Evolutionary conservation across 2,113 vertebrate genomes (phyloP), one percentile per base, ranked within the genome.

Genomic region (Carettochelys insculpta): DNA sequence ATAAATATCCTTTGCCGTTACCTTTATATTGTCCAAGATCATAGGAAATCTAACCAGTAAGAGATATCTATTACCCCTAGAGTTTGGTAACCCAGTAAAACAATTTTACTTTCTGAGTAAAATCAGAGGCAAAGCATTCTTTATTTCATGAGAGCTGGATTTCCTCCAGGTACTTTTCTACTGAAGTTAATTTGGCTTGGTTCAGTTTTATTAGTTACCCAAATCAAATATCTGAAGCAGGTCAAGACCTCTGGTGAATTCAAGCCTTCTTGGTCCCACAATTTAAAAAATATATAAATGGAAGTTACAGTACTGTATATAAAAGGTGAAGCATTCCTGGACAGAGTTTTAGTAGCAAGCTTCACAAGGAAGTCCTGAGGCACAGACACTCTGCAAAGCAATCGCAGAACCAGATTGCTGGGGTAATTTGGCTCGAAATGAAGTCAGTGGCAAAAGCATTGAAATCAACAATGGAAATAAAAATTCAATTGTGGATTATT

Each of bases 151-250:
- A 92, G 87, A 85, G n/a, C 12, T 94, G 87, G n/a, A 12, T 90
- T 92, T 91, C 92, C 58, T 94, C 88, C 20, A 22, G 82, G 47
- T 86, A 19, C 83, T 92, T 92, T 87, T 31, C 77, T 92, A 10
- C 82, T 86, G 31, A 56, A 86, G 65, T 65, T 95, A 83, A 95
- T 94, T 92, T 95, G 84, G 48, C 3, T 0, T 83, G 77, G 85
- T 94, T 97, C 86, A 88, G 80, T 96, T 97, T 93, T 94, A 87
- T n/a, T 47, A 91, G 80, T 83, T 87, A 92, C 93, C 90, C 51
- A 84, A 92, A 96, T 83, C 52, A 92, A 94, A 77, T 86, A 77
- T 61, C 71, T 90, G 54, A 53, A 81, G 76, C 77, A 73, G 80
- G 85, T 86, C 79, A 86, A 89, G 65, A 48, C 71, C 1, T 56